Evolutionary conservation across 2,797 vertebrate genomes (phyloP).

Genomic region (Falco concolor): DNA sequence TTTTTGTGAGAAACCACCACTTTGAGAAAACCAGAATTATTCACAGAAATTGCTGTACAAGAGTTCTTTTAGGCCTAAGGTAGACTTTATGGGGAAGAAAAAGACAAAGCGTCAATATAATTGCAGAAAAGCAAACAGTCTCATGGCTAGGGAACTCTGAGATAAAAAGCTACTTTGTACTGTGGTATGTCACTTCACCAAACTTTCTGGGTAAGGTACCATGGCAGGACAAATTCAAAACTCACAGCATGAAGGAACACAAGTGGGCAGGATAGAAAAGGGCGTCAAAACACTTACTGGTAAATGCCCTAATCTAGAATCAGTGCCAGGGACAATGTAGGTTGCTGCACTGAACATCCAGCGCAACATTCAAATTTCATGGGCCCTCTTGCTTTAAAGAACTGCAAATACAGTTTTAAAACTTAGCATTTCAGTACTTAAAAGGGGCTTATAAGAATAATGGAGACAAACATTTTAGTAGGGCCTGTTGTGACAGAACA

Average conservation of each 20-base stretch:
- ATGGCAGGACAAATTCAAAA: not conserved
- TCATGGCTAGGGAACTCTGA: not conserved
- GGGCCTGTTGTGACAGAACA: too few species aligned
- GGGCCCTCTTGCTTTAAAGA: not conserved
- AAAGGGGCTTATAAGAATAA: too few species aligned
- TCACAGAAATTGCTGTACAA: not conserved
- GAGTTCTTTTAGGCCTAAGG: not conserved
- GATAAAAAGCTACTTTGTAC: not conserved
- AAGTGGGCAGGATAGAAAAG: not conserved
- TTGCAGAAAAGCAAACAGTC: not conserved
- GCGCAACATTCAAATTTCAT: not conserved
- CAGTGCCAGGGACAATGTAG: not conserved
- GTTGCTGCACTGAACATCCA: not conserved
- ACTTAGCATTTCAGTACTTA: not conserved
- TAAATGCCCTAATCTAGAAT: not conserved
- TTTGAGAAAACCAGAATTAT: not conserved
- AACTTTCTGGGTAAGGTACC: not conserved
- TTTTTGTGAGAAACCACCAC: not conserved
- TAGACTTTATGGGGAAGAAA: not conserved
- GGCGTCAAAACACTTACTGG: not conserved
- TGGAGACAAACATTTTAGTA: too few species aligned
- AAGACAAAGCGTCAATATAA: not conserved
- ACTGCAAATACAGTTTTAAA: not conserved
- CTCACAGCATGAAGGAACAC: not conserved
- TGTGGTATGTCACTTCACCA: not conserved